Base-by-base conservation (phyloP, 1,140 invertebrate genomes). In the Drosophila nikananu region DNA sequence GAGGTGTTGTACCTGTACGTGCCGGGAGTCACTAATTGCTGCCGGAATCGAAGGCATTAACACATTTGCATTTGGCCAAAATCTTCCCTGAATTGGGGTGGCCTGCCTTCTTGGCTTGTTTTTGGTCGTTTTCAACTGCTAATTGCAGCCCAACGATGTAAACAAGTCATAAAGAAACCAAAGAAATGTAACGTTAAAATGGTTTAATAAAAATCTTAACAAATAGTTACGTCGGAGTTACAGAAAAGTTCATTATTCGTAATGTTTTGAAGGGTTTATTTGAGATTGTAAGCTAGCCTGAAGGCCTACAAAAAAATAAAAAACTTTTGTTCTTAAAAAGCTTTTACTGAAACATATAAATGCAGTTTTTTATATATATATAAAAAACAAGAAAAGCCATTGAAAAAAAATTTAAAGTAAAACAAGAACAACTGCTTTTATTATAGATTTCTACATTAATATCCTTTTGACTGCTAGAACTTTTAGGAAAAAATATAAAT, bases 1-100 rank as follows among this genome's bases (percentile, higher is more conserved):
- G 54, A 57, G 54, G 54, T 39, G 54, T 57, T 57, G 15, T 64
- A 15, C 35, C 32, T 41, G 62, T 37, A 64, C 60, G 64, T 67
- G 59, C 5, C 30, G 30, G 13, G 23, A 37, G 41, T 51, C 19
- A 30, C 35, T 51, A 66, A 64, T 65, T 68, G 59, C 19, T 32
- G 17, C 37, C 39, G 55, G 44, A 66, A 49, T 70, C 66, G 8
- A 23, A 27, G 59, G 59, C 44, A 63, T 46, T 66, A 66, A 66
- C 63, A 66, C 42, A 67, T 64, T 66, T 66, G 23, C 41, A 35
- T 57, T 57, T 12, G 59, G 10, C 23, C 21, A 19, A 37, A 21
- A 37, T 64, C 59, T 67, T 67, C 59, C 59, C 61, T 21, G 39
- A 46, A 62, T 58, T 61, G n/a, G 42, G 10, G 42, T 46, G n/a